These are phyloP conservation scores for Campoplex nolae DNA, from an alignment of 2,888 invertebrate species.

Conservation along the genomic window DNA sequence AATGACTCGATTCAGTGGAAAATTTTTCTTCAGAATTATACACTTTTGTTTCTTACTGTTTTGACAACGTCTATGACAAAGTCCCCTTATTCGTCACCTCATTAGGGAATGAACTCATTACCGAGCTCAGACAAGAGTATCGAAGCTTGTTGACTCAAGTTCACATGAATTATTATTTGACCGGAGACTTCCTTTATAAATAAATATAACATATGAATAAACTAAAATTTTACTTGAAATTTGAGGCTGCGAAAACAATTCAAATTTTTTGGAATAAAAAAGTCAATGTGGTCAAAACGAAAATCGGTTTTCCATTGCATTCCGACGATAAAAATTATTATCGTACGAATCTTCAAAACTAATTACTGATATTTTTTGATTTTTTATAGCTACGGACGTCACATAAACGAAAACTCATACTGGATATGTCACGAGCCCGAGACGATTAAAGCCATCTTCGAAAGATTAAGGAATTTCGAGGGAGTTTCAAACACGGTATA, in stretches of 20 bases:
- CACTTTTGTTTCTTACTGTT: neutral
- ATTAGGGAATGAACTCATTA: neutral
- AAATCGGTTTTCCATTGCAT: neutral
- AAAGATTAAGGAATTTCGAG: slow-evolving; percentile 91
- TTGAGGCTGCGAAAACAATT: neutral
- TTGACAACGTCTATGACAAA: neutral
- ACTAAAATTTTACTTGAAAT: neutral
- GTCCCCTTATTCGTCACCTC: neutral
- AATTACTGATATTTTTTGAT: neutral
- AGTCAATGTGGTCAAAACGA: neutral
- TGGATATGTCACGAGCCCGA: slow-evolving; percentile 92
- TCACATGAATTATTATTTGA: neutral
- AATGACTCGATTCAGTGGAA: neutral
- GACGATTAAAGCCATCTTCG: slow-evolving; percentile 91
- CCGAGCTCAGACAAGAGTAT: neutral
- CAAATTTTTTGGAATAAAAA: neutral
- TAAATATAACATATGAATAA: neutral
- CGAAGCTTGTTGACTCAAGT: neutral
- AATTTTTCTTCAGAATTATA: neutral
- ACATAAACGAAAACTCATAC: slow-evolving; percentile 95
- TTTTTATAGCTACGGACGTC: slow-evolving; percentile 91
- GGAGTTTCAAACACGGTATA: slow-evolving; percentile 86
- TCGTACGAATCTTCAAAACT: neutral
- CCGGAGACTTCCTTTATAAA: neutral
- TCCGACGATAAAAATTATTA: slow-evolving; percentile 2